Evolutionary conservation across 2,797 vertebrate genomes (phyloP), one percentile per base, ranked within the genome.

Genomic region (Lepidocolaptes lacrymiger): DNA sequence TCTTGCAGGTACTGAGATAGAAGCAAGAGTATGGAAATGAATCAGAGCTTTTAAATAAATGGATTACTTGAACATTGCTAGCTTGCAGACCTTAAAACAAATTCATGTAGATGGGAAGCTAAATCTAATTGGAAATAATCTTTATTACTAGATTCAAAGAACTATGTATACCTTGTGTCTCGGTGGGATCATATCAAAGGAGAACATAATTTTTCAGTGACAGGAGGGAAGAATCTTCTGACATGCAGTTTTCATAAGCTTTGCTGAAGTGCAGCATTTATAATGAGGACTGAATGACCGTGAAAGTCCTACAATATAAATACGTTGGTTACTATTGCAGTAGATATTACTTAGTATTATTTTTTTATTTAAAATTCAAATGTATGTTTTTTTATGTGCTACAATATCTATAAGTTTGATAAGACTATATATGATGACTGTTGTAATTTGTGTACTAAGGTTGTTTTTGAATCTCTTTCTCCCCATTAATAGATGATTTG

Each of bases 401-500:
- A 21, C 10, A 54, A 30, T 85, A 68, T 37, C 46, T 88, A 0
- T 24, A 64, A n/a, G 34, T 68, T 85, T 80, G 32, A 20, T 59
- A 54, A 64, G 37, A 62, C 15, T n/a, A 4, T 51, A 3, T 34
- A 6, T 22, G 27, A 7, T 64, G 21, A 34, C n/a, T 88, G 9
- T 66, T 85, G 32, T 24, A 6, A 21, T 27, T 80, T 88, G 59
- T 63, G 19, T 89, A 13, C 28, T 63, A 37, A 89, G 34, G 44
- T 90, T 94, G 49, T 55, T 68, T 91, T 66, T 82, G 0, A 36
- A 74, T 59, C 19, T 95, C 51, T 89, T 67, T 77, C 30, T 81
- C 22, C 23, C 46, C 48, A 8, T 59, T 89, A 43, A 87, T 72
- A 99, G 99, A 89, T 98, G 5, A 96, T 99, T 96, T 99, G 99